phyloP scores from a whole-genome alignment of 2,797 vertebrate species.

The Chromis chromis region DNA sequence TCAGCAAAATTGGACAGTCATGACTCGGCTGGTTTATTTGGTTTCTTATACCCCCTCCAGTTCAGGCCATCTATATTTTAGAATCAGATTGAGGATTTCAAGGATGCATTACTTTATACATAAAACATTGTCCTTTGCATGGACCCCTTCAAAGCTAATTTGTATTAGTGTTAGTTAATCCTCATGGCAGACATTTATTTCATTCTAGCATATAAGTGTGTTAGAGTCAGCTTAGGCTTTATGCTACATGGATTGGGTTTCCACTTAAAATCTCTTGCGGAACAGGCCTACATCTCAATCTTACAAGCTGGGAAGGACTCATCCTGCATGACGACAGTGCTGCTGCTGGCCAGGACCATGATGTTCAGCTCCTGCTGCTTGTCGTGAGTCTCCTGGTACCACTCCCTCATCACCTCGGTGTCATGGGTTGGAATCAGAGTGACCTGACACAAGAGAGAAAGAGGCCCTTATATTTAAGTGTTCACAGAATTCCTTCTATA shows the following conservation, averaged over 20 bases:
- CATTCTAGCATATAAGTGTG: constrained; percentile 44
- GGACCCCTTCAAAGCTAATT: constrained; percentile 33
- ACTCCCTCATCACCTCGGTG: constrained; percentile 98
- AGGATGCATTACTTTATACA: constrained; percentile 11
- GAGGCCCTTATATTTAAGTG: constrained; percentile 3
- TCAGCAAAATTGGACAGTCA: constrained; percentile 26
- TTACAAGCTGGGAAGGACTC: constrained; percentile 99
- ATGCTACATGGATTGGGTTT: constrained; percentile 60
- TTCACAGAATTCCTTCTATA: background rate
- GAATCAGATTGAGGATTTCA: constrained; percentile 9
- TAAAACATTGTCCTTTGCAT: constrained; percentile 18
- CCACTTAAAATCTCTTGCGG: constrained; percentile 5
- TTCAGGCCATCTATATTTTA: constrained; percentile 6
- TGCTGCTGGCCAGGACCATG: constrained; percentile 99
- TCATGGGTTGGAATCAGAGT: constrained; percentile 98
- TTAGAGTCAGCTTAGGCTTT: constrained; percentile 59
- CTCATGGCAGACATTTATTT: constrained; percentile 37
- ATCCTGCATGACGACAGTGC: constrained; percentile 99
- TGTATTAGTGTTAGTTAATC: constrained; percentile 39
- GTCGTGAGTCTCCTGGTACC: constrained; percentile 98
- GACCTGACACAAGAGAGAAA: constrained; percentile 82
- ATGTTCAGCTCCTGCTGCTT: constrained; percentile 98
- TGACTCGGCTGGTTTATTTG: constrained; percentile 24
- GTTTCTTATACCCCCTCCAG: constrained; percentile 22
- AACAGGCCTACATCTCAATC: constrained; percentile 91